Base-by-base conservation (phyloP, 2,888 invertebrate species). In the Liodrosophila aerea region DNA sequence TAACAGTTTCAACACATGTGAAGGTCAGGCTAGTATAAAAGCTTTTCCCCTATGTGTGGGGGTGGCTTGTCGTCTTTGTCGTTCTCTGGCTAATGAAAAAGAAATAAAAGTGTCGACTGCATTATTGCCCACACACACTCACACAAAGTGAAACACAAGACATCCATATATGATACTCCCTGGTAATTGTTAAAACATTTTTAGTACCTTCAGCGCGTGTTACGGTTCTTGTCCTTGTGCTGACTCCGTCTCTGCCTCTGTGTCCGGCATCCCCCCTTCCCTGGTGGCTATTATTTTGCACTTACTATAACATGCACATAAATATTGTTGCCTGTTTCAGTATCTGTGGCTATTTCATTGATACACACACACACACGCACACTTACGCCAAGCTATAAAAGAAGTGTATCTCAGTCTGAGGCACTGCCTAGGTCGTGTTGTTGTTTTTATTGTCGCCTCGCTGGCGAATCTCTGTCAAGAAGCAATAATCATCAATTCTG, bases 401-500 rank as follows among this genome's bases (percentile, higher is more conserved):
- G 76, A 50, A 58, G 46, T 73, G 56, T 57, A 65, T 45, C 64
- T 36, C 33, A 47, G 60, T 34, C 27, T 40, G 33, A 13, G 13
- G 5, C 16, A 34, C 18, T 4, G 1, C 11, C 68, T 43, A 8
- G 13, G 37, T 16, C n/a, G n/a, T n/a, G n/a, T 52, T 52, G 61
- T 67, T 51, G 68, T 70, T 74, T 83, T 78, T 83, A 83, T 78
- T 76, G 78, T 83, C 75, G 77, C 76, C 70, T 70, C 49, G 54
- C 44, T 41, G 63, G 64, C 68, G 83, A 85, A 78, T 76, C 76
- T 76, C 87, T 87, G 88, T 88, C 88, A 88, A 87, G 88, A 87
- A 85, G 88, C 89, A 89, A 89, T 89, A 89, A 89, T 89, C 89
- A 89, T 89, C 89, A 89, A 88, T 89, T 88, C 86, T 89, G 89